Conservation (phyloP, 2,113 vertebrate genomes). For the Collichthys lucidus region DNA sequence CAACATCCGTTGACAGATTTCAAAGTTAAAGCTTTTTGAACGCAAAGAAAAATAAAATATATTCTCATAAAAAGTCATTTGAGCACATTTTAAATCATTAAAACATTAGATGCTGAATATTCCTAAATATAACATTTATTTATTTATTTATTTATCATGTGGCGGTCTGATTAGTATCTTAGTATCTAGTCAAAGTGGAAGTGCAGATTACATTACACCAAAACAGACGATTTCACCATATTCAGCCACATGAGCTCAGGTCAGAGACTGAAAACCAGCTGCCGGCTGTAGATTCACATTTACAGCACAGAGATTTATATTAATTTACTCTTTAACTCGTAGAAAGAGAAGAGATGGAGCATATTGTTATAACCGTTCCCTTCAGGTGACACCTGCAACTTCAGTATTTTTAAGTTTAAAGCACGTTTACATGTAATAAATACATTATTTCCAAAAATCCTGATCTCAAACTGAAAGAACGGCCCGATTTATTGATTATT, state of each 20-base stretch:
- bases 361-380: neutral
- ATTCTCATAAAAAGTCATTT: too few relatives aligned
- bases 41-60: neutral
- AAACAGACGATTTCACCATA: neutral
- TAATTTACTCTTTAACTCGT: neutral
- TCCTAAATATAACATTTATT: too few relatives aligned
- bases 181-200: too few relatives aligned
- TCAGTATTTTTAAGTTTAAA: neutral
- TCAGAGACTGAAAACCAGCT: neutral
- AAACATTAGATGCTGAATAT: too few relatives aligned
- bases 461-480: neutral
- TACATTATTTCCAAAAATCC: neutral
- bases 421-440: neutral
- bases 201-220: slow-evolving; percentile 14
- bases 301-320: neutral
- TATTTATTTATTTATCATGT: neutral
- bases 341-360: neutral
- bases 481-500: neutral
- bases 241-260: neutral
- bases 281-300: neutral
- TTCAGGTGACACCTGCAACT: neutral
- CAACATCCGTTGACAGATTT: too few relatives aligned
- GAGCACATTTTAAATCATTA: too few relatives aligned
- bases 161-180: neutral
- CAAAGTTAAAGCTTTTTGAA: neutral